phyloP scores from a whole-genome alignment of 1,140 invertebrate genomes.

The Brachionus plicatilis region DNA sequence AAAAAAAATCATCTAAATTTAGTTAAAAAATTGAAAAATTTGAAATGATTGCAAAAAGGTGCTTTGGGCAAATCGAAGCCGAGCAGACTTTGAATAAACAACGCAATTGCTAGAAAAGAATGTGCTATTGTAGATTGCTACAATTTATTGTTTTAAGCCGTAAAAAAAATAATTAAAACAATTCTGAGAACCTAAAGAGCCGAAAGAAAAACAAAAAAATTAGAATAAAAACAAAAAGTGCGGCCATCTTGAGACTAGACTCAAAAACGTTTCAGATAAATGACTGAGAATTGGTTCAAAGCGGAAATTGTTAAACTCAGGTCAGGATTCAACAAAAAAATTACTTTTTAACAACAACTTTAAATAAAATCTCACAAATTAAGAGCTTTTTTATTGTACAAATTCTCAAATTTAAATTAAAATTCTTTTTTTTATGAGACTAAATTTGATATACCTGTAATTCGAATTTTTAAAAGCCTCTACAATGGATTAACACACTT shows the following conservation, averaged over 20 bases:
- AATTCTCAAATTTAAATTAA: neutral
- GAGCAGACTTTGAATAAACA: conserved; percentile 27
- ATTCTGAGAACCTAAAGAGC: neutral
- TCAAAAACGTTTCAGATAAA: neutral
- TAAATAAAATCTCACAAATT: neutral
- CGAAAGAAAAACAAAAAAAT: neutral
- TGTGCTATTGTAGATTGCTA: neutral
- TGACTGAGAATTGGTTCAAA: neutral
- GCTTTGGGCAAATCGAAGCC: neutral
- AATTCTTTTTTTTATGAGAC: neutral
- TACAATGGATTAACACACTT: conserved; percentile 31
- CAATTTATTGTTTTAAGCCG: neutral
- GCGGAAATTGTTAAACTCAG: neutral
- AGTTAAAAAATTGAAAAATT: neutral
- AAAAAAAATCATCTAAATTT: conserved; percentile 10
- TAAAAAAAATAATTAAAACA: conserved; percentile 14
- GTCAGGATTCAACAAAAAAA: neutral
- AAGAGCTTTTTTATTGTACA: neutral
- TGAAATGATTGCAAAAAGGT: neutral
- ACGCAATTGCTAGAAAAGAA: neutral
- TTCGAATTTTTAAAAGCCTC: conserved; percentile 1
- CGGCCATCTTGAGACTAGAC: conserved; percentile 10
- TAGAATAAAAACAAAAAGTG: neutral
- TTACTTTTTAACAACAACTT: conserved; percentile 2
- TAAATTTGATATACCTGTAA: conserved; percentile 33